Evolutionary conservation across 1,140 invertebrate species (phyloP), one percentile per base, ranked within the genome.

Genomic region (Ruditapes philippinarum): DNA sequence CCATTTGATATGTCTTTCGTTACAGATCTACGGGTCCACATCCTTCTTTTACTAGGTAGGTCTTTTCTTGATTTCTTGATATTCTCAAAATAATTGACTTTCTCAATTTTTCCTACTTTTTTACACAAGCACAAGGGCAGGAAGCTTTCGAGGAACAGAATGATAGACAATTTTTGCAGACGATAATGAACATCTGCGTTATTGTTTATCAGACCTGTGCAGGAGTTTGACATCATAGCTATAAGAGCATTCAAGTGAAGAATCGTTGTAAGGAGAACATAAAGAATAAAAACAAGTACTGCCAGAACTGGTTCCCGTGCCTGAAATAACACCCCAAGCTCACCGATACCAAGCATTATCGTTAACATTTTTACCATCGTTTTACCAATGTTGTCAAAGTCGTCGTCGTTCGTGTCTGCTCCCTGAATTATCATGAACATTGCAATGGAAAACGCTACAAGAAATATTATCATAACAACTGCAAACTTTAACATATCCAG

Each of bases 381-480:
- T 57, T 57, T 57, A 11, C 51, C 51, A 22, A 57, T 31, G n/a
- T 57, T 14, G n/a, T 57, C 19, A n/a, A 57, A 57, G 19, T 57
- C 51, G n/a, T 57, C 51, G 17, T 57, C 51, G 4, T 7, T n/a
- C 19, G 51, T 57, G 19, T 5, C 5, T 3, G 62, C 62, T 5
- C 62, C 62, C 33, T 68, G 62, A n/a, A 68, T 68, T 33, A 68
- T 68, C 62, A 68, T 31, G 25, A 68, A 68, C 62, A 68, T 68
- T 9, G 62, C 62, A 31, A 19, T 12, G 33, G n/a, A n/a, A n/a
- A n/a, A n/a, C n/a, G n/a, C n/a, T n/a, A n/a, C n/a, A n/a, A n/a
- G n/a, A n/a, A n/a, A 33, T 31, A 68, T 68, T 31, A 9, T 9
- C 62, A 68, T 68, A 19, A 68, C 62, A 33, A 68, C 12, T 7